phyloP scores from a whole-genome alignment of 1,140 invertebrate genomes.

The Eupristina koningsbergeri region DNA sequence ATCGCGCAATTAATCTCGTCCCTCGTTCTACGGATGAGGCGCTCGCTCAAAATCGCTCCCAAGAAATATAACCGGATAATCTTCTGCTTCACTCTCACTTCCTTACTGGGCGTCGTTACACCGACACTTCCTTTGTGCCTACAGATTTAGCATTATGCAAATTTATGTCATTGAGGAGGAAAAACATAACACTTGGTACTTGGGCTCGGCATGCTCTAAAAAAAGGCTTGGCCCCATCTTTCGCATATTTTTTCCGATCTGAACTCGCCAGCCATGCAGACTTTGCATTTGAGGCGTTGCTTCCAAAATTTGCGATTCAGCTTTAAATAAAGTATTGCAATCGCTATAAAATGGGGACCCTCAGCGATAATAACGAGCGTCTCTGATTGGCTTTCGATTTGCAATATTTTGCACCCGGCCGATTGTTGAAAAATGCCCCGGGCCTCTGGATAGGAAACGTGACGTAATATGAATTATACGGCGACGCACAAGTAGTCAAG shows the following conservation, averaged over 20 bases:
- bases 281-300: too few relatives aligned
- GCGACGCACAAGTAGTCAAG: background rate
- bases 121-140: background rate
- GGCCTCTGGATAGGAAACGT: background rate
- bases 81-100: too few relatives aligned
- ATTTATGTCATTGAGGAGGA: background rate
- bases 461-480: background rate
- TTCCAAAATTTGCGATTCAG: background rate
- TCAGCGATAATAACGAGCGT: background rate
- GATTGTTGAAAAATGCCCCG: background rate
- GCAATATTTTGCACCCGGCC: background rate
- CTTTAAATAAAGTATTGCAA: background rate
- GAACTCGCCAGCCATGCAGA: too few relatives aligned
- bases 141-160: slow-evolving; percentile 6
- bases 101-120: background rate
- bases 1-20: slow-evolving; percentile 57
- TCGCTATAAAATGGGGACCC: background rate
- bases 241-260: background rate
- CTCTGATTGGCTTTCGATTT: background rate
- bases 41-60: slow-evolving; percentile 25
- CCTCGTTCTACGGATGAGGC: background rate
- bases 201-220: background rate
- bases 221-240: background rate
- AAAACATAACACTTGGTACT: background rate
- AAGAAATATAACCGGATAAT: too few relatives aligned